Percentiles rank a stretch among this genome's conserved stretches.
These are phyloP conservation scores for Drosophila sordidapex DNA, from an alignment of 2,888 invertebrate genomes.

Conservation along the genomic window DNA sequence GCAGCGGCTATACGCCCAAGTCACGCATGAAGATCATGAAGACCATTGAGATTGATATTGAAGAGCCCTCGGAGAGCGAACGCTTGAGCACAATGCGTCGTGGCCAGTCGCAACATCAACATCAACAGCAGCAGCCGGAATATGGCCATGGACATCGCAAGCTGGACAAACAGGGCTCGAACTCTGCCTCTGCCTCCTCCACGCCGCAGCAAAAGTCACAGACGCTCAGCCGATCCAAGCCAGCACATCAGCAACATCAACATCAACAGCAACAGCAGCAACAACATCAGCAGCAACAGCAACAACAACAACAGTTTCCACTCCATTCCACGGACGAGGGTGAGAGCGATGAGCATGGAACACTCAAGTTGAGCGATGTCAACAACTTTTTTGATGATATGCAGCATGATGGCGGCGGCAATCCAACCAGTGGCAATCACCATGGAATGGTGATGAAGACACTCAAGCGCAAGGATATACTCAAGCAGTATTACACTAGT, in stretches of 20 bases:
- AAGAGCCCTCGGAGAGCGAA: constrained; percentile 81
- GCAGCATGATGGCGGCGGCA: constrained; percentile 49
- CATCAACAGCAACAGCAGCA: constrained; percentile 50
- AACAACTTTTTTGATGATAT: constrained; percentile 85
- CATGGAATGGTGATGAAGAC: constrained; percentile 90
- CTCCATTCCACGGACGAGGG: constrained; percentile 79
- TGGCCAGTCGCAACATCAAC: constrained; percentile 65
- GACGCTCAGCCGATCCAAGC: constrained; percentile 62
- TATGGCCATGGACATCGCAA: constrained; percentile 54
- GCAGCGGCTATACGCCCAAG: constrained; percentile 80
- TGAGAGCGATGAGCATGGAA: constrained; percentile 84
- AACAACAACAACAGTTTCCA: constrained; percentile 60
- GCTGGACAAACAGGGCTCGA: constrained; percentile 62
- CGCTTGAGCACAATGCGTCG: constrained; percentile 77
- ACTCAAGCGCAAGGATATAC: constrained; percentile 90
- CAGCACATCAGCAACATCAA: constrained; percentile 32
- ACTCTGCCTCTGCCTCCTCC: constrained; percentile 46
- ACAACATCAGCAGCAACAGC: constrained; percentile 32
- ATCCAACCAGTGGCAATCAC: constrained; percentile 85
- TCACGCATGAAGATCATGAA: constrained; percentile 84
- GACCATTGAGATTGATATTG: constrained; percentile 84
- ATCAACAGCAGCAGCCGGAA: constrained; percentile 50
- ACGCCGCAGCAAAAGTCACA: constrained; percentile 62
- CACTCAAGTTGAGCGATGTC: constrained; percentile 86
- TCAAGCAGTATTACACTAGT: constrained; percentile 89